Evolutionary conservation across 2,888 invertebrate genomes (phyloP).

Genomic region (Lycophotia porphyrea): DNA sequence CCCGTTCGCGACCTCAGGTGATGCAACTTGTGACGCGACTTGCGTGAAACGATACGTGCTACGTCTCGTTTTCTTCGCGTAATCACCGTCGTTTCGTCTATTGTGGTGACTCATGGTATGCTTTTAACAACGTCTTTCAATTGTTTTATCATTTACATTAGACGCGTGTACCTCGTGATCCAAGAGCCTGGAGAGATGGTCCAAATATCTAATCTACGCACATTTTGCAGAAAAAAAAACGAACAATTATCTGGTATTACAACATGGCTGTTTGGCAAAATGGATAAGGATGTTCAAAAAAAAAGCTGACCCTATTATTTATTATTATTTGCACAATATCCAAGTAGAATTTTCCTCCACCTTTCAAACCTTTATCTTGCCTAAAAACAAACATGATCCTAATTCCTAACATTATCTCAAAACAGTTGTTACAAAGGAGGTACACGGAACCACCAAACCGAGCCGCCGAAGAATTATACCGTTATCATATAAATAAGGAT

Average conservation of each 20-base stretch:
- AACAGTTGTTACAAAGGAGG: constrained; percentile 51
- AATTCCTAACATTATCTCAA: constrained; percentile 47
- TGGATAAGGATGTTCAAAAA: background rate
- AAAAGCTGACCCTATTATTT: background rate
- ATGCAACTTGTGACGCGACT: background rate
- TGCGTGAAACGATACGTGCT: background rate
- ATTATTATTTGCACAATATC: background rate
- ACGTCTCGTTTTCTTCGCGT: background rate
- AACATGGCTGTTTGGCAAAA: background rate
- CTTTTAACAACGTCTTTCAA: background rate
- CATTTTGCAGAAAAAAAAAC: no score
- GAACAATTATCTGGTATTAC: background rate
- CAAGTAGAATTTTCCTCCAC: constrained; percentile 18
- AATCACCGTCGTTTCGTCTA: background rate
- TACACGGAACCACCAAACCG: constrained; percentile 57
- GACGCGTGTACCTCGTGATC: background rate
- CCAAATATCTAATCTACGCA: background rate
- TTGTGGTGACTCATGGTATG: background rate
- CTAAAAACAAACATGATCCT: constrained; percentile 50
- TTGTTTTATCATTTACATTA: background rate
- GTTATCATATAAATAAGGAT: constrained; percentile 89
- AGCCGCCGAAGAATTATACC: constrained; percentile 81
- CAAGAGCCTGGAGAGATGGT: background rate
- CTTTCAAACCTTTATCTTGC: constrained; percentile 46
- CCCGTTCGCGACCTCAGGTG: background rate